These are phyloP conservation scores for Babylonia areolata DNA, from an alignment of 1,140 invertebrate species.

Conservation along the genomic window DNA sequence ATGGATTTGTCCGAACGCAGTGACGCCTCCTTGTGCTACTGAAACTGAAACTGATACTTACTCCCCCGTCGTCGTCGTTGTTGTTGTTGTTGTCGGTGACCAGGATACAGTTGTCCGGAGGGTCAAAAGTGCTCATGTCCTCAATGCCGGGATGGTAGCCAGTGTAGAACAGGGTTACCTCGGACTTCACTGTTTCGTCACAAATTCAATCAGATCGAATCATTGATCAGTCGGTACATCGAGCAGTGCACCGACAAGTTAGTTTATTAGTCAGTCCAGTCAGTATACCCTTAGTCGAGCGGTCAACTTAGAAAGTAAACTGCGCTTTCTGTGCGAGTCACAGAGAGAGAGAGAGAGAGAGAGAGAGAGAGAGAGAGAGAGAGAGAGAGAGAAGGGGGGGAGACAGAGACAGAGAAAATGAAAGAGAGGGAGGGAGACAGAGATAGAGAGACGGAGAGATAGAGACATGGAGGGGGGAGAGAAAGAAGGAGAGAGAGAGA, in stretches of 20 bases:
- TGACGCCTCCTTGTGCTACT: too few relatives aligned
- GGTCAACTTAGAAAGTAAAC: too few relatives aligned
- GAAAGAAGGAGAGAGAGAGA: neutral
- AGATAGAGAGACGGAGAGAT: neutral
- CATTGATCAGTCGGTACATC: too few relatives aligned
- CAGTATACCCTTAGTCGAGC: too few relatives aligned
- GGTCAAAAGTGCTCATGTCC: neutral
- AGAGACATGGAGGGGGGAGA: neutral
- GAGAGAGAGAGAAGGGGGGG: neutral
- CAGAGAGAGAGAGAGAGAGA: too few relatives aligned
- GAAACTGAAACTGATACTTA: too few relatives aligned
- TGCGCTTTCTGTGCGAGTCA: too few relatives aligned
- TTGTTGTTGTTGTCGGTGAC: neutral
- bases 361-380: neutral
- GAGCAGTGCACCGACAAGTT: too few relatives aligned
- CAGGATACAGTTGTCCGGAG: neutral
- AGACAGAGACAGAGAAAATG: neutral
- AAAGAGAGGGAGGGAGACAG: neutral
- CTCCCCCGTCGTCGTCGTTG: neutral
- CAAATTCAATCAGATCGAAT: too few relatives aligned
- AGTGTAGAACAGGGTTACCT: neutral
- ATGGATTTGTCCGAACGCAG: too few relatives aligned
- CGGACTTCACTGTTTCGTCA: neutral
- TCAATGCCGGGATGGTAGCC: neutral
- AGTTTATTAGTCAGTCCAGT: too few relatives aligned